Evolutionary conservation across 2,797 vertebrate genomes (phyloP).

Genomic region (Phalanger gymnotis): DNA sequence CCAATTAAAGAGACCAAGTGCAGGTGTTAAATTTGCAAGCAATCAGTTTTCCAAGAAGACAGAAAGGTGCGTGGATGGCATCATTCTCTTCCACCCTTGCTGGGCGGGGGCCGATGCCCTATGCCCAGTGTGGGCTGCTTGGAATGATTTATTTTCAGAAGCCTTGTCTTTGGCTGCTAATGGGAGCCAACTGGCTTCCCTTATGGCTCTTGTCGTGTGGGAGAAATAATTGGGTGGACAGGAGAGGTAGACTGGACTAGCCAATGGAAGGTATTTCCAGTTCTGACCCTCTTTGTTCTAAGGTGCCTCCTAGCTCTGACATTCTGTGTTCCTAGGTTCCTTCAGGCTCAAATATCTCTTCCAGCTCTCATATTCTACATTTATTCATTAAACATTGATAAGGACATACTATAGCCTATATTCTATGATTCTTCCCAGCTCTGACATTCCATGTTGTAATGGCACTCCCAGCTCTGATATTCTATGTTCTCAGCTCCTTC

Average conservation of each 20-base stretch:
- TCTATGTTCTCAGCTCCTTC: not conserved
- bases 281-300: not conserved
- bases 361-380: too few species aligned
- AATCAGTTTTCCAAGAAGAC: not conserved
- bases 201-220: not conserved
- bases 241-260: not conserved
- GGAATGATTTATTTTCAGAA: not conserved
- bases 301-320: not conserved
- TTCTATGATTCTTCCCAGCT: too few species aligned
- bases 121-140: not conserved
- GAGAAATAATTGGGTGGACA: not conserved
- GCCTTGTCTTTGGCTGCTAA: not conserved
- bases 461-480: not conserved
- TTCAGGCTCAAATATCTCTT: too few species aligned
- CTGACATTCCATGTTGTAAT: too few species aligned
- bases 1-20: slow-evolving; percentile 51
- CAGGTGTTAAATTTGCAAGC: slow-evolving; percentile 5
- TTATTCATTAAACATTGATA: too few species aligned
- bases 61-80: not conserved
- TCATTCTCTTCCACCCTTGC: not conserved
- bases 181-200: not conserved
- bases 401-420: too few species aligned
- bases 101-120: not conserved
- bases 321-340: not conserved
- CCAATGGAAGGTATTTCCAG: not conserved